Base-by-base conservation (phyloP, 2,797 vertebrate genomes). In the Paguma larvata region DNA sequence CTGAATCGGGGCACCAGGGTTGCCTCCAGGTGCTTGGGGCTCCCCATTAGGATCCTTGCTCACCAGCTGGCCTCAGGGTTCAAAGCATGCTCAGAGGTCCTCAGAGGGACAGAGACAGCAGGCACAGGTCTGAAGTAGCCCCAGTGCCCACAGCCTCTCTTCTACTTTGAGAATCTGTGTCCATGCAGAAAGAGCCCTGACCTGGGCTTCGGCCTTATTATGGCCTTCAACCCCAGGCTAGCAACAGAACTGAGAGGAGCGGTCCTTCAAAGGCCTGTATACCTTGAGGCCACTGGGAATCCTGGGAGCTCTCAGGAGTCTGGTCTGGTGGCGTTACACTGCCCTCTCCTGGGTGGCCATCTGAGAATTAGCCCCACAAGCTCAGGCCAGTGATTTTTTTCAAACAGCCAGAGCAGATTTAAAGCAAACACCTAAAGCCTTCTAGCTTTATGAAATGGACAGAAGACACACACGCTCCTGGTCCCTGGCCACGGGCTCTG, bases 281-380 rank as follows among this genome's bases (percentile, higher is more conserved):
- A 18, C 56, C 59, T 59, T 15, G 13, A 53, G 32, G n/a, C 53
- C 32, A 1, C 14, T 0, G 8, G 48, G 44, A 51, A 16, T 14
- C 38, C 87, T 15, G 5, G 48, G 80, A 56, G 32, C 80, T 44
- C 30, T 5, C 11, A 6, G 48, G 62, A 21, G 12, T 9, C 15
- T 2, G 5, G 53, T 19, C 63, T 1, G 62, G 25, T 5, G 1
- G 25, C 8, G 14, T 44, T 2, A 75, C 78, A 65, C 96, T 95
- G 98, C 96, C 97, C 97, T 79, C 98, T 97, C 46, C 85, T 92
- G 97, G 95, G 44, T 16, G 1, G 21, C 84, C 27, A 6, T 5
- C 12, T 15, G 4, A 3, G 63, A 56, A 16, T 6, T 6, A 2
- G 13, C 73, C 10, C 56, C 19, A 8, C 6, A 12, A 3, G 2